Percentiles rank a stretch among this genome's conserved stretches.
Conservation (phyloP, 2,888 invertebrate genomes). For the Micoletzkya japonica region DNA sequence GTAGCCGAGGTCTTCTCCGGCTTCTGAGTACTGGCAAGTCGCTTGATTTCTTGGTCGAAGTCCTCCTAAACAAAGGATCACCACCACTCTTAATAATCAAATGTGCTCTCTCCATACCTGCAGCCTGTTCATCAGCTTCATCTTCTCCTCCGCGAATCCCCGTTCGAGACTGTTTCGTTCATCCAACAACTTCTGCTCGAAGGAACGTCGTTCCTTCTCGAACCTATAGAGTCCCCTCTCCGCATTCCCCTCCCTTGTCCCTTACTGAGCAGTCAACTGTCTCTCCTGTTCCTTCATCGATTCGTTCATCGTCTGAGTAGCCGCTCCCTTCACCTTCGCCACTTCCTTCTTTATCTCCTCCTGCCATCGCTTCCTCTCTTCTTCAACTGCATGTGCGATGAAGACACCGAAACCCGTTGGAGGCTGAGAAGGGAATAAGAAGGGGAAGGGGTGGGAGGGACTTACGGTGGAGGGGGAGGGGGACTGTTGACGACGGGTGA, state of each 20-base stretch:
- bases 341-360: slow-evolving; percentile 28
- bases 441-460: neutral
- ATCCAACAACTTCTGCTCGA: slow-evolving; percentile 25
- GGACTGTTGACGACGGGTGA: neutral
- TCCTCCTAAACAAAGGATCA: slow-evolving; percentile 32
- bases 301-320: slow-evolving; percentile 29
- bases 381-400: slow-evolving; percentile 24
- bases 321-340: slow-evolving; percentile 14
- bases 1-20: slow-evolving; percentile 29
- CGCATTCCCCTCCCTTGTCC: neutral
- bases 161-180: slow-evolving; percentile 39
- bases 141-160: slow-evolving; percentile 44
- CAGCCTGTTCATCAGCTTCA: slow-evolving; percentile 44
- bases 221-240: slow-evolving; percentile 20
- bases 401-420: slow-evolving; percentile 23
- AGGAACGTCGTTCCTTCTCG: slow-evolving; percentile 30
- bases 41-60: slow-evolving; percentile 35
- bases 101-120: slow-evolving; percentile 32
- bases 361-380: slow-evolving; percentile 25
- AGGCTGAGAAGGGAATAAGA: neutral
- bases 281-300: slow-evolving; percentile 36
- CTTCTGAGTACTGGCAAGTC: slow-evolving; percentile 29
- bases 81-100: neutral
- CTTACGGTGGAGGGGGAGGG: neutral
- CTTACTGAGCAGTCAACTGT: slow-evolving; percentile 27